Base-by-base conservation (phyloP, 1,140 invertebrate species). In the Euwallacea similis region DNA sequence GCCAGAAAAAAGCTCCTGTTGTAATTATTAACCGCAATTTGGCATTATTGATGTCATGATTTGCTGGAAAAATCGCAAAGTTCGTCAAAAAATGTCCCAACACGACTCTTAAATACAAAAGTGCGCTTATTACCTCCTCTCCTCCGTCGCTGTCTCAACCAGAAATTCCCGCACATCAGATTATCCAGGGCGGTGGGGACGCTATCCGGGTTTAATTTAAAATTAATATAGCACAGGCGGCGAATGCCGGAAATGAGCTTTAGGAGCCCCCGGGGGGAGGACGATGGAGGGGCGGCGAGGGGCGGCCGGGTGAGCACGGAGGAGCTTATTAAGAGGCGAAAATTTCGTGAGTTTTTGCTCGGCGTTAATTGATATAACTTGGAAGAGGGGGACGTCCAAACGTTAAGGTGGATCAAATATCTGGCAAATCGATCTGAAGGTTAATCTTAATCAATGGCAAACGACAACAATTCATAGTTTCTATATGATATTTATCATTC, bases 141-240 rank as follows among this genome's bases (percentile, higher is more conserved):
- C 50, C n/a, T 15, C 55, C 42, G 8, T 50, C 21, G 60, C 66
- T 68, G 66, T 59, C 46, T 53, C 16, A 60, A 74, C 78, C 75
- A 79, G 77, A 78, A 70, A 70, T 70, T 70, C 50, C 21, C 60
- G 77, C 75, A 77, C 77, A 79, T 79, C 78, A 83, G 85, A 86
- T 86, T 84, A 86, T 85, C 85, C 76, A 77, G 77, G 74, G 76
- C 80, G 81, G 68, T 73, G 74, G 75, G 81, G 79, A 79, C 78
- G 78, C 83, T 84, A 85, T 84, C 83, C 84, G 82, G 81, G 82
- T 81, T 86, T 86, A 85, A 86, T 85, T 86, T 85, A 86, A 85
- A 86, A 86, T 85, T 86, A 86, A 86, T 85, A 85, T 84, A 84
- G 83, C 82, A 79, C 84, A 85, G 83, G 83, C 84, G 84, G 84